Conservation (phyloP, 30 jellyfish, hydroid and myxozoan species). For the Chironex yamaguchii region DNA sequence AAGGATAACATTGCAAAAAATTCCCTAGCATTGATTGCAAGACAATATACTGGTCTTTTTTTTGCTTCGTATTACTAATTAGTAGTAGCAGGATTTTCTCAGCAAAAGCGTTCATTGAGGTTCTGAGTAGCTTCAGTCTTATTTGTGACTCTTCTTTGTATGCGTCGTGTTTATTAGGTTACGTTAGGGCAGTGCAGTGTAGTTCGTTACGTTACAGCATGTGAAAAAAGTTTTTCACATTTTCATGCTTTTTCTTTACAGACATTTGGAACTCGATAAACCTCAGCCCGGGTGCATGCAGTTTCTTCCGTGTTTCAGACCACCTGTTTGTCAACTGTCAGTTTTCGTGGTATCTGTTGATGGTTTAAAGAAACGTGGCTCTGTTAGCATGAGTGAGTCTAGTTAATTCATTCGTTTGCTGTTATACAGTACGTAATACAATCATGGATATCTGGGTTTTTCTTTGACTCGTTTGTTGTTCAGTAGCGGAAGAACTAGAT, state of each 20-base stretch:
- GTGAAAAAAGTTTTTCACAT: not conserved
- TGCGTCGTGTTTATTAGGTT: not conserved
- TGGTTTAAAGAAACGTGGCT: conserved; percentile 87
- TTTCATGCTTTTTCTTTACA: conserved; percentile 2
- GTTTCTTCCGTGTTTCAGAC: conserved; percentile 81
- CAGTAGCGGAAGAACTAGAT: too few relatives aligned
- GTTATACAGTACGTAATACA: too few relatives aligned
- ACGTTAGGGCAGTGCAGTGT: not conserved
- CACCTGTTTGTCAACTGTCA: conserved; percentile 80
- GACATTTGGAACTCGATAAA: conserved; percentile 72
- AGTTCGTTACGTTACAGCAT: not conserved
- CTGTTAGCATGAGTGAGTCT: conserved; percentile 91
- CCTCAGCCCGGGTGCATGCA: conserved; percentile 89
- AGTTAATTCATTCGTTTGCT: too few relatives aligned
- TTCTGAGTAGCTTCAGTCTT: too few relatives aligned
- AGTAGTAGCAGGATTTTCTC: too few relatives aligned
- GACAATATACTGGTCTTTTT: too few relatives aligned
- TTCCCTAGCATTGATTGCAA: too few relatives aligned
- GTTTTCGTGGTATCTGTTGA: conserved; percentile 82
- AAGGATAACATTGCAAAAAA: too few relatives aligned
- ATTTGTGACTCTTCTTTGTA: not conserved
- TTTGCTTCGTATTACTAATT: too few relatives aligned
- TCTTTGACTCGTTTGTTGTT: too few relatives aligned
- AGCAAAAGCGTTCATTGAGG: too few relatives aligned
- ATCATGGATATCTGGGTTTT: too few relatives aligned